Evolutionary conservation across 2,888 invertebrate genomes (phyloP).

Genomic region (Rhimphoctona megacephalus): DNA sequence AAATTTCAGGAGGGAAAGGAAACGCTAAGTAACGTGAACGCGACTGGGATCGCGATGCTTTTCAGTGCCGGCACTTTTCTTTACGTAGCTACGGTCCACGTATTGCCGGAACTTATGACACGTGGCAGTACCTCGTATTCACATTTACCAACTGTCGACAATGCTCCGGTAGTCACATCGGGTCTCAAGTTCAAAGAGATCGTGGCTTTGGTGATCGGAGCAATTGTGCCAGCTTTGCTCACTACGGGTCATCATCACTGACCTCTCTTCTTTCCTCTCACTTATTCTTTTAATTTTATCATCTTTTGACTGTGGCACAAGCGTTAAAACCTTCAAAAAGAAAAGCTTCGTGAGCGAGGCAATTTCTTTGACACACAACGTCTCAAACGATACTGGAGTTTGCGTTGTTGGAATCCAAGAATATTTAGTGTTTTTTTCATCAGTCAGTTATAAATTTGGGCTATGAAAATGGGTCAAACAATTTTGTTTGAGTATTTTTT

Average conservation of each 20-base stretch:
- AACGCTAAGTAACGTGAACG: constrained; percentile 94
- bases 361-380: neutral
- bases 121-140: constrained; percentile 85
- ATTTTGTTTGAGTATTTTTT: neutral
- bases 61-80: constrained; percentile 99
- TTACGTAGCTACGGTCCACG: constrained; percentile 99
- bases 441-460: neutral
- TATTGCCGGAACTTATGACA: constrained; percentile 96
- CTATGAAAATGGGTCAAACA: neutral
- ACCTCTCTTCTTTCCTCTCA: constrained; percentile 59
- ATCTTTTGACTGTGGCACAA: constrained; percentile 5
- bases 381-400: neutral
- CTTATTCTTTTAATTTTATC: neutral
- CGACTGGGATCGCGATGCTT: constrained; percentile 98
- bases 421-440: neutral
- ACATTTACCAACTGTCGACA: constrained; percentile 84
- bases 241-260: constrained; percentile 95
- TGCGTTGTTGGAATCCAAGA: neutral
- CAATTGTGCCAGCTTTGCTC: constrained; percentile 94
- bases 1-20: constrained; percentile 93
- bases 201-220: constrained; percentile 93
- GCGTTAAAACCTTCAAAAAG: neutral
- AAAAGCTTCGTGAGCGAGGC: neutral
- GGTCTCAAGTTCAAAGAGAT: constrained; percentile 93
- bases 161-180: constrained; percentile 79